These are phyloP conservation scores for Lasioglossum morio DNA, from an alignment of 2,888 invertebrate species.

Conservation along the genomic window DNA sequence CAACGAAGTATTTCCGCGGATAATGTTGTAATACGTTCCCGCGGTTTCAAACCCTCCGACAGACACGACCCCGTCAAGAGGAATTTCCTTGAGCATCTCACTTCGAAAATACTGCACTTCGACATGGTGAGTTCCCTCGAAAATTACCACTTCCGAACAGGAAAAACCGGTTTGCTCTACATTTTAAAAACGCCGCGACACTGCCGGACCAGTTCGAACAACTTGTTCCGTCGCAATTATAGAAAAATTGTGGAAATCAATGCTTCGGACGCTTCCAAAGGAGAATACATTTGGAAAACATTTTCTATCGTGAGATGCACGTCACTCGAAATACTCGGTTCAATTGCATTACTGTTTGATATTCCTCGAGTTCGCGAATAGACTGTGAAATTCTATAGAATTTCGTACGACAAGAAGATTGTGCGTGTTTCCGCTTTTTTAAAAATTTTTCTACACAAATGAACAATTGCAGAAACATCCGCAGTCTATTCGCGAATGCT, in stretches of 20 bases:
- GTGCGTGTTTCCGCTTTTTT: too few relatives aligned
- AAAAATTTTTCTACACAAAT: too few relatives aligned
- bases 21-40: slow-evolving; percentile 83
- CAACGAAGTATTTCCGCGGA: slow-evolving; percentile 82
- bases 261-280: too few relatives aligned
- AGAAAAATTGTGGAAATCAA: not conserved
- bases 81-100: slow-evolving; percentile 92
- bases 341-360: not conserved
- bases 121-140: slow-evolving; percentile 87
- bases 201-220: not conserved
- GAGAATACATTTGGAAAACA: not conserved
- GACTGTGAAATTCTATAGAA: too few relatives aligned
- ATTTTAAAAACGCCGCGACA: not conserved
- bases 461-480: too few relatives aligned
- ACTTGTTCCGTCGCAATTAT: not conserved
- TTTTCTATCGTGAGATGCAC: not conserved
- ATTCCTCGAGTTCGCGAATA: not conserved
- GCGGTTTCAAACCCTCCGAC: slow-evolving; percentile 95
- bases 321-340: not conserved
- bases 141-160: not conserved
- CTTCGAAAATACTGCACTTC: slow-evolving; percentile 93
- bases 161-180: slow-evolving; percentile 3
- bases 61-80: slow-evolving; percentile 92
- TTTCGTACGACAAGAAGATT: too few relatives aligned
- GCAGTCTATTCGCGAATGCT: not conserved